Conservation (phyloP, 2,797 vertebrate species). For the Malurus splendens region DNA sequence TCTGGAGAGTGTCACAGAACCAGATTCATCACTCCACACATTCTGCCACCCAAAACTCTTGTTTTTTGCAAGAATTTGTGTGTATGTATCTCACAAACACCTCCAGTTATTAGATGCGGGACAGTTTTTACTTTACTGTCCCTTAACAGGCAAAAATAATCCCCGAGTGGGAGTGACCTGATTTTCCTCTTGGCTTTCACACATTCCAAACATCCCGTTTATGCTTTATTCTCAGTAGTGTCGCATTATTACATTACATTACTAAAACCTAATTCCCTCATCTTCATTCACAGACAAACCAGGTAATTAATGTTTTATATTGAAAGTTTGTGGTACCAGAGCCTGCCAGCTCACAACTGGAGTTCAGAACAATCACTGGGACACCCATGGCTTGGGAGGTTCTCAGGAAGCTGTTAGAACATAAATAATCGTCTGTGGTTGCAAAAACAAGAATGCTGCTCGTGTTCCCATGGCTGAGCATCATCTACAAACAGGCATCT, state of each 20-base stretch:
- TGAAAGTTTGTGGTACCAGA: background rate
- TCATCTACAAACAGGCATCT: background rate
- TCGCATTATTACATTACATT: background rate
- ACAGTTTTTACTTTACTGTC: background rate
- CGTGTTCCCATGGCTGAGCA: background rate
- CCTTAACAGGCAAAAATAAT: background rate
- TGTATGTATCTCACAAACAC: background rate
- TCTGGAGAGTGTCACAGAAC: background rate
- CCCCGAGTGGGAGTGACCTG: background rate
- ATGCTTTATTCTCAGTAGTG: background rate
- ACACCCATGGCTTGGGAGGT: background rate
- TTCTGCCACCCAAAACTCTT: background rate
- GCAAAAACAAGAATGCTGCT: background rate
- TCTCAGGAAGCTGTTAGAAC: background rate
- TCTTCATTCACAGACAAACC: background rate
- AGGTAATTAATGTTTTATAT: background rate
- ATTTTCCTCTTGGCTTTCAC: slow-evolving; percentile 14
- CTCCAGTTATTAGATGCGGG: background rate
- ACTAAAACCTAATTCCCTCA: background rate
- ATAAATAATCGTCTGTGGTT: background rate
- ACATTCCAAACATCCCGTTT: background rate
- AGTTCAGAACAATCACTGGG: background rate
- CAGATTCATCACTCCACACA: background rate
- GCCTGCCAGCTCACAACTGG: background rate
- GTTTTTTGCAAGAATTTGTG: background rate